Base-by-base conservation (phyloP, 2,888 invertebrate species). In the Brachycybe producta region DNA sequence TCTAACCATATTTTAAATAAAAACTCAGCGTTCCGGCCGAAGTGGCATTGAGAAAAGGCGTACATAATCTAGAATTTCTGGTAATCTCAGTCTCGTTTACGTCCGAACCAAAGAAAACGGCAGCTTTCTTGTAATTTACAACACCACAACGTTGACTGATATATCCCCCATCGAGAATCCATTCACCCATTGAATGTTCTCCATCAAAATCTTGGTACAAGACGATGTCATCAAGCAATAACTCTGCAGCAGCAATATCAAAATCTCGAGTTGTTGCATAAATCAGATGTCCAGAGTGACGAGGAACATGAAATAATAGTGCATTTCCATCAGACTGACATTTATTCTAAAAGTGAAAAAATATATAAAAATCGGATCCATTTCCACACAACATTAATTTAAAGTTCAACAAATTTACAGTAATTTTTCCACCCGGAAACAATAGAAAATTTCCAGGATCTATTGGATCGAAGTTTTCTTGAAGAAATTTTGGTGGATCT, bases 391-490 rank as follows among this genome's bases (percentile, higher is more conserved):
- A 38, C n/a, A n/a, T n/a, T n/a, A n/a, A n/a, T n/a, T n/a, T n/a
- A n/a, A n/a, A n/a, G n/a, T n/a, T n/a, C n/a, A n/a, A n/a, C n/a
- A n/a, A n/a, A 46, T 41, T 49, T 57, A 67, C 68, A 61, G 64
- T 61, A 23, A 69, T 61, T 38, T 60, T 59, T 5, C 64, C 68
- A 15, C 68, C 68, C 13, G 68, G 67, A 50, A 68, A 67, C 54
- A 67, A 66, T 7, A 68, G 58, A 65, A 66, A 69, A 51, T 68
- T 62, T 43, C 63, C 57, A 3, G 66, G 64, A 49, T 66, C 63
- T 27, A 67, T 56, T 5, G 68, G 68, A 55, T 68, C 67, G 60
- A 69, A 67, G 45, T 61, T 57, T 27, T 67, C 68, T n/a, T 59
- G 53, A 8, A 69, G 39, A 11, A 49, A 42, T 2, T 53, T 48